Evolutionary conservation across 2,888 invertebrate species (phyloP), one percentile per base, ranked within the genome.

Genomic region (Leptothorax acervorum): DNA sequence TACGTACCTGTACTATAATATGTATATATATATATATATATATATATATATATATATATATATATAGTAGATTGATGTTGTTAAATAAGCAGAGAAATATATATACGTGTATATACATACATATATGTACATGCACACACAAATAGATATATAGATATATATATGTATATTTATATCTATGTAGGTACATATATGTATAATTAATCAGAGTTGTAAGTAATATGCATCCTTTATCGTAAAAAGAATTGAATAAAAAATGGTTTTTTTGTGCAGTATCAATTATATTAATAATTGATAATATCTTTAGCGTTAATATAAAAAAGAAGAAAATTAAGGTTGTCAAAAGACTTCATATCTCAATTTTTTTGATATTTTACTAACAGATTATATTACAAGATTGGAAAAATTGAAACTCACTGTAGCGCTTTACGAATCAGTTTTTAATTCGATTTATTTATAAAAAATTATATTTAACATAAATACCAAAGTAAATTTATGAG

Each of bases 41-140:
- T 73, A 45, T 23, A 23, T 23, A 23, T 23, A 23, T 23, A n/a
- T n/a, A n/a, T n/a, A n/a, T n/a, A 42, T 74, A 31, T 31, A 9
- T 23, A 31, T 60, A 53, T 87, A 11, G 83, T 55, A 39, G 71
- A 78, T 87, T 90, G 87, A 90, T 66, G 89, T 91, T 91, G 91
- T 88, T 90, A 91, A 91, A 90, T 90, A 90, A 90, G 85, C 39
- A 31, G 87, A 90, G 83, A 84, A 73, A 65, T 9, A 28, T 51
- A 8, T 9, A 42, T 42, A 35, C 55, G 42, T 31, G 4, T 63
- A 12, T 63, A 28, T 48, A 12, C 31, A 45, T 55, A 66, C 6
- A 15, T 31, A 73, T 28, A 45, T 65, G 31, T 15, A 31, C 31
- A 51, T 12, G 31, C n/a, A 51, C 11, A 48, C 31, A 48, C 12